Conservation (phyloP, 2,113 vertebrate species). For the Centropus unirufus region DNA sequence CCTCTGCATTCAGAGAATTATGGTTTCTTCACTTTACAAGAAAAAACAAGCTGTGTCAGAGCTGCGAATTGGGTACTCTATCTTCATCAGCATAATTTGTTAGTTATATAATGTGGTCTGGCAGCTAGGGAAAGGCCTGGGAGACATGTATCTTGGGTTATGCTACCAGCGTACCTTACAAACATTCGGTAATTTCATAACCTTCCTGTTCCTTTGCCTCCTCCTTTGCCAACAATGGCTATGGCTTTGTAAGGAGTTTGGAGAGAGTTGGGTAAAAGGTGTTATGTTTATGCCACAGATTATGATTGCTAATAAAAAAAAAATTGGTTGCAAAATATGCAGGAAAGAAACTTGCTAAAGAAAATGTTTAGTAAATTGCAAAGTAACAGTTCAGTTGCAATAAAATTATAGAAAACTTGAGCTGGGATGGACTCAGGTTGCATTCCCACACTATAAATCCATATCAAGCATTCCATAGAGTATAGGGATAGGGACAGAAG, state of each 20-base stretch:
- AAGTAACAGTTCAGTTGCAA: background rate
- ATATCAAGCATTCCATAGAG: background rate
- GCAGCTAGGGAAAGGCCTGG: background rate
- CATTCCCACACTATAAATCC: background rate
- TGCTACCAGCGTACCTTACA: background rate
- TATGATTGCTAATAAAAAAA: background rate
- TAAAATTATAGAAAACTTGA: background rate
- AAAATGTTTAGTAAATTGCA: background rate
- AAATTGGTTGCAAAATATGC: background rate
- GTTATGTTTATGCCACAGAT: background rate
- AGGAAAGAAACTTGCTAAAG: background rate
- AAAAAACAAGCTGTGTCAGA: background rate
- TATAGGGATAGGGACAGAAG: rapidly evolving
- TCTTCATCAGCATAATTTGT: background rate
- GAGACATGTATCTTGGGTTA: background rate
- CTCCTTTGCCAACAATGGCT: background rate
- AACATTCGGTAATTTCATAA: background rate
- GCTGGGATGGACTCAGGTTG: background rate
- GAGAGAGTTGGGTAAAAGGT: background rate
- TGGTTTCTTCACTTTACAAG: background rate
- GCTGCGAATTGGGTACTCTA: background rate
- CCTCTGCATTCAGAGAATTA: background rate
- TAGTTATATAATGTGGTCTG: slow-evolving; percentile 1
- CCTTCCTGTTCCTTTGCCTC: background rate
- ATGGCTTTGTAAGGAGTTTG: background rate